Base-by-base conservation (phyloP, 2,113 vertebrate species). In the Oreochromis tanganicae region DNA sequence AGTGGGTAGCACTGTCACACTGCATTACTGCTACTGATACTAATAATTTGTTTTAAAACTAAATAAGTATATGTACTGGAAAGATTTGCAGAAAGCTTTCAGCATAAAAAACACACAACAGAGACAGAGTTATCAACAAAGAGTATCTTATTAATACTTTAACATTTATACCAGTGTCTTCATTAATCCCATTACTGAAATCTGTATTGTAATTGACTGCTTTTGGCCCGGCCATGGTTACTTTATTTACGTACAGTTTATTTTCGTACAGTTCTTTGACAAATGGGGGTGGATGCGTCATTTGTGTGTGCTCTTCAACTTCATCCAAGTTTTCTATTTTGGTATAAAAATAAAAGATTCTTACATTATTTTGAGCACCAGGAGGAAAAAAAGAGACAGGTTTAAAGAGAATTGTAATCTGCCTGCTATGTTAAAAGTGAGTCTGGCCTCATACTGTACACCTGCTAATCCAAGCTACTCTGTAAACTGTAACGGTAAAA, bases 341-440 rank as follows among this genome's bases (percentile, higher is more conserved):
- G 27, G 43, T 78, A 78, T 32, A 78, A 78, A 78, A 78, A 78
- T 78, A 78, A 78, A 32, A 50, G 43, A 32, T 78, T 78, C 16
- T 50, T 78, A 32, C 43, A 50, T 78, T 29, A 48, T 50, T 78
- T 50, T 48, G 16, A 48, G 27, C 27, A n/a, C 41, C 21, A 48
- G 41, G 43, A 75, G 5, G 16, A 2, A 29, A 43, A 32, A 17
- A 0, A 29, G 21, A 48, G 24, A 75, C 5, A 0, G 9, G 14
- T 75, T 50, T 32, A 78, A 78, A 32, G 71, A n/a, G 43, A 78
- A 48, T 1, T 32, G 43, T 50, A 50, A 78, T 50, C 71, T 19
- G 24, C 16, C 43, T 78, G 24, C 71, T 19, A 43, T 50, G 43
- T 50, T 50, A 32, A 48, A 50, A 50, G 24, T 12, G 43, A 50